Percentiles rank a stretch among this genome's conserved stretches.
Conservation (phyloP, 2,113 vertebrate genomes). For the Fregetta grallaria region DNA sequence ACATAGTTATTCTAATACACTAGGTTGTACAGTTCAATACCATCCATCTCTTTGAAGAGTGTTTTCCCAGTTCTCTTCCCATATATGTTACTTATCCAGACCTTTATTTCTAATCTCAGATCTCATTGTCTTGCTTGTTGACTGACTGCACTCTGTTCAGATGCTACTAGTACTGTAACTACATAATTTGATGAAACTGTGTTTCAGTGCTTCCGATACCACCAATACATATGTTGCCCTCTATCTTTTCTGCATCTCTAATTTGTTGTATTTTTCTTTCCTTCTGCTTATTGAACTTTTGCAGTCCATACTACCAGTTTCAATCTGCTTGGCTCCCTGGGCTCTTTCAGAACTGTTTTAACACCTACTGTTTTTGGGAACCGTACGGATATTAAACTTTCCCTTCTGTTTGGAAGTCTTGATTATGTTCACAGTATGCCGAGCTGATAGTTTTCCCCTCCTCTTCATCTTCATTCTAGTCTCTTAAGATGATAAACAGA, state of each 20-base stretch:
- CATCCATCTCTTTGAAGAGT: not conserved
- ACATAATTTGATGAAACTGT: not conserved
- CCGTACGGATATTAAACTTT: not conserved
- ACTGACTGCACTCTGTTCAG: not conserved
- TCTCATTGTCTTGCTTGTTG: not conserved
- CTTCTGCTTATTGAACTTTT: not conserved
- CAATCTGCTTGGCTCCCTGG: conserved; percentile 11
- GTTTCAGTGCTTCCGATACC: not conserved
- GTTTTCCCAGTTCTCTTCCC: not conserved
- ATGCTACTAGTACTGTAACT: not conserved
- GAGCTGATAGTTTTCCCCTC: not conserved
- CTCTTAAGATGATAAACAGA: not conserved
- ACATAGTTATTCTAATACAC: not conserved
- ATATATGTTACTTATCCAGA: not conserved
- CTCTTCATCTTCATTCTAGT: not conserved
- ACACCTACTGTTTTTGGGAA: not conserved
- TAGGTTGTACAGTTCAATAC: not conserved
- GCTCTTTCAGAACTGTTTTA: not conserved
- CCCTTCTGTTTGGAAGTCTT: not conserved
- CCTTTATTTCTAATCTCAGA: not conserved
- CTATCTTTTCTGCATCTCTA: not conserved
- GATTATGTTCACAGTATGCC: not conserved
- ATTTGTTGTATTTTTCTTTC: not conserved
- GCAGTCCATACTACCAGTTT: not conserved
- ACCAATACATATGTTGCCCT: not conserved